Base-by-base conservation (phyloP, 2,113 vertebrate genomes). In the Ceyx melanurus region DNA sequence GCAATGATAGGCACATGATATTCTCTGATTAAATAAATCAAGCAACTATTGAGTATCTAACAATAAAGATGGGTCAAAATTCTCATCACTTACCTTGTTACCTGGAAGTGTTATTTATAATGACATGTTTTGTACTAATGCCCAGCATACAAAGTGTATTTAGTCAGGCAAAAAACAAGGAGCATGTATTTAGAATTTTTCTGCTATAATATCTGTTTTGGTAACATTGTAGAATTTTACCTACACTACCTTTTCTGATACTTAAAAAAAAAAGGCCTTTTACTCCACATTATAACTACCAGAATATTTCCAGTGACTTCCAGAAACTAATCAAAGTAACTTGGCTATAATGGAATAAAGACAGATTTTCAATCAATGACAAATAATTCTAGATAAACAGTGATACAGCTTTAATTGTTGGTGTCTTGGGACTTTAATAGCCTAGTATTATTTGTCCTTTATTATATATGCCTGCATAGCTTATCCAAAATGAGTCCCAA, bases 21-120 rank as follows among this genome's bases (percentile, higher is more conserved):
- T 79, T 90, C 96, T 86, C 74, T 70, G 78, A 84, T 89, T 51
- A 94, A 93, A 87, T 84, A 73, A 17, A 90, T 26, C 67, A 73
- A 70, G 28, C 20, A 85, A n/a, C 37, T 92, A 10, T 22, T 20
- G 46, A 92, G 64, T 58, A 82, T 54, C 71, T 80, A 88, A 61
- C 58, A 76, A 85, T 60, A 73, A 87, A 79, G 64, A 93, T 65
- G 66, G 46, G 25, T 25, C 17, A 93, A 93, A 87, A 76, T 50
- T 76, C 48, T 50, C 22, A 50, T 50, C 2, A 70, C 78, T 90
- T 83, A 82, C 22, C 22, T 54, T 66, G 40, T 79, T 82, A 54
- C 35, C 58, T 93, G 66, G 20, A 87, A 92, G 29, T 58, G 14
- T 86, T 76, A 82, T 82, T 95, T 94, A 68, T 89, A 75, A 86